Evolutionary conservation across 2,797 vertebrate genomes (phyloP).

Genomic region (Monodelphis domestica): DNA sequence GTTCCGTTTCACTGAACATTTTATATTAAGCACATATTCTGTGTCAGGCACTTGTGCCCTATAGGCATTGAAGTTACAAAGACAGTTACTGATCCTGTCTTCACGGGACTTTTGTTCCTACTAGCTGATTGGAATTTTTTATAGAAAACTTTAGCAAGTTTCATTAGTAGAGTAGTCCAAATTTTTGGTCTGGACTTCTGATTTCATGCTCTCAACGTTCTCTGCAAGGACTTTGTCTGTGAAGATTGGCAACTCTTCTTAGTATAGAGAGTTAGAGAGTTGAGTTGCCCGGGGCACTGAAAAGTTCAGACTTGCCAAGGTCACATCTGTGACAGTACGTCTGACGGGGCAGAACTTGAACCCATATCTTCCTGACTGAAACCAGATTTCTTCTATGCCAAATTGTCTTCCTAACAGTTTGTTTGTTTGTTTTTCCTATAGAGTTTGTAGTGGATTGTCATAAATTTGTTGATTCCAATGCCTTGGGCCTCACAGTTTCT

Average conservation of each 20-base stretch:
- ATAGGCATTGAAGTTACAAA: not conserved
- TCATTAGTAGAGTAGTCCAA: not conserved
- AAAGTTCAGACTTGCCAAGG: not conserved
- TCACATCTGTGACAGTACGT: not conserved
- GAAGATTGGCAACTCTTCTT: not conserved
- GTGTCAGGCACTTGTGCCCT: not conserved
- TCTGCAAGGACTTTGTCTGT: not conserved
- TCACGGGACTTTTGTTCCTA: not conserved
- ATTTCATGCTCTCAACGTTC: not conserved
- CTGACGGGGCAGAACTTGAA: not conserved
- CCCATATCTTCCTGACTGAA: not conserved
- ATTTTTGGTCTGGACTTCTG: not conserved
- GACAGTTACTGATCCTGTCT: not conserved
- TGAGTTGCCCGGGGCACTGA: not conserved
- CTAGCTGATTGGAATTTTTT: too few relatives aligned
- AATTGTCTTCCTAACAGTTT: not conserved
- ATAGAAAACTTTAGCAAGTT: too few relatives aligned
- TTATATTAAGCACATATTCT: not conserved
- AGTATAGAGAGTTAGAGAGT: not conserved
- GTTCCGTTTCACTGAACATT: not conserved
- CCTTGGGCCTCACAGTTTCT: slow-evolving; percentile 89
- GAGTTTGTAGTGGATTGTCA: slow-evolving; percentile 93
- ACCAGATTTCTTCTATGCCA: not conserved
- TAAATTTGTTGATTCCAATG: slow-evolving; percentile 93
- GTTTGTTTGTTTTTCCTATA: slow-evolving; percentile 70